Evolutionary conservation across 2,113 vertebrate genomes (phyloP), one percentile per base, ranked within the genome.

Genomic region (Nothocercus nigrocapillus): DNA sequence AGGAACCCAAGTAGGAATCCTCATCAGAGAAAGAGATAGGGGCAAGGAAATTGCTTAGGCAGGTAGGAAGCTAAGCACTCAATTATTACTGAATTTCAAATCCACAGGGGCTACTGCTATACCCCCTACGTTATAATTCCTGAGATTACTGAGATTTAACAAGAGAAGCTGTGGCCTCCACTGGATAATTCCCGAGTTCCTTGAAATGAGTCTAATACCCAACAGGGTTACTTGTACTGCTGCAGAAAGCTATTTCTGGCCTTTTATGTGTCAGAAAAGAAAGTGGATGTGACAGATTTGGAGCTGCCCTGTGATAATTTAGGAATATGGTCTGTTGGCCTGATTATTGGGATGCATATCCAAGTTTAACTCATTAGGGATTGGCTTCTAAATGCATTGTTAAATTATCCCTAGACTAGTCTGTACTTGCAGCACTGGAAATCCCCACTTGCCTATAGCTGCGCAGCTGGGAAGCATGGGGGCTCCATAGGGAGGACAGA

Each of bases 261-360:
- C 67, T 89, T 88, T 90, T 86, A 82, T 0, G 1, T 82, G 88
- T 90, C 92, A 95, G 83, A 87, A 87, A 75, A 92, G 83, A 93
- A 97, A 96, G 74, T 85, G 78, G 40, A 94, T 95, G 59, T 96
- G 95, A 97, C 32, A 18, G 96, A 95, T 96, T 87, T 87, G 83
- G 94, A 96, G 92, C 94, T 96, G 83, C 70, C 88, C 81, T 82
- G 83, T 89, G 90, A 95, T 82, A 94, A 96, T 96, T 95, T 89
- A 94, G 63, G 90, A 95, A 82, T 77, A 79, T 56, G 77, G 77
- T 95, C 90, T 79, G 66, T 90, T 95, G 93, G 81, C 88, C 93
- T 97, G 94, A 85, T 94, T 96, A 93, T 94, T 79, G 90, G 67
- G 36, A 54, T 76, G 69, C 94, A 40, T 67, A 68, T 90, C 85